Evolutionary conservation across 2,888 invertebrate genomes (phyloP).

Genomic region (Dysmachus trigonus): DNA sequence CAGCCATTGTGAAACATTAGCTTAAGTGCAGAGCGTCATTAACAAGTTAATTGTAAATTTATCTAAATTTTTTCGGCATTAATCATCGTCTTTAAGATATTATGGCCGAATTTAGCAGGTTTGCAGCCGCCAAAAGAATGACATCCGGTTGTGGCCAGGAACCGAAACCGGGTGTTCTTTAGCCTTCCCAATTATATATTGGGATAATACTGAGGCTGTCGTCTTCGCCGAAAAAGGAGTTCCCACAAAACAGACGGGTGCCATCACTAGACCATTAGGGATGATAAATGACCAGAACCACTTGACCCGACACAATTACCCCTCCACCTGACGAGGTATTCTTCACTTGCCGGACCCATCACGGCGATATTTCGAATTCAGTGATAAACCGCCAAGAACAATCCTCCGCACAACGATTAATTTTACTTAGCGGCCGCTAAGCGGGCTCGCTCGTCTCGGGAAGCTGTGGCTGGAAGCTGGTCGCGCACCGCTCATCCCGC

Average conservation of each 20-base stretch:
- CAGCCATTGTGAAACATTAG: slow-evolving; percentile 21
- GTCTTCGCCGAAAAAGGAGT: slow-evolving; percentile 1
- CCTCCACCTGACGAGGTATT: background rate
- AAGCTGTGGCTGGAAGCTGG: background rate
- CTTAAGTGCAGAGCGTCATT: slow-evolving; percentile 15
- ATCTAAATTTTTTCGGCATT: slow-evolving; percentile 34
- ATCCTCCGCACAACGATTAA: slow-evolving; percentile 37
- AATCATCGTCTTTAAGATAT: slow-evolving; percentile 14
- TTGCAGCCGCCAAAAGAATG: background rate
- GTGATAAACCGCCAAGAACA: slow-evolving; percentile 30
- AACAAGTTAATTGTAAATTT: slow-evolving; percentile 34
- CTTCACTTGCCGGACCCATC: slow-evolving; percentile 2
- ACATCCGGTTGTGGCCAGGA: background rate
- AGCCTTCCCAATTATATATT: slow-evolving; percentile 2
- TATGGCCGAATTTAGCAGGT: background rate
- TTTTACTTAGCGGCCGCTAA: slow-evolving; percentile 18
- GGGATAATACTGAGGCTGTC: background rate
- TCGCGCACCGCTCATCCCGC: background rate
- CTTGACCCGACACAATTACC: slow-evolving; percentile 36
- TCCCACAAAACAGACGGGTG: slow-evolving; percentile 4
- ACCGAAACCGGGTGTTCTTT: background rate
- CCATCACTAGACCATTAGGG: slow-evolving; percentile 32
- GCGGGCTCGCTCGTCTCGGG: no score
- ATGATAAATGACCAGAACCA: slow-evolving; percentile 23
- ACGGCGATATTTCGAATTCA: slow-evolving; percentile 2